Conservation (phyloP, 1,140 invertebrate species). For the Rhagoletis zephyria region DNA sequence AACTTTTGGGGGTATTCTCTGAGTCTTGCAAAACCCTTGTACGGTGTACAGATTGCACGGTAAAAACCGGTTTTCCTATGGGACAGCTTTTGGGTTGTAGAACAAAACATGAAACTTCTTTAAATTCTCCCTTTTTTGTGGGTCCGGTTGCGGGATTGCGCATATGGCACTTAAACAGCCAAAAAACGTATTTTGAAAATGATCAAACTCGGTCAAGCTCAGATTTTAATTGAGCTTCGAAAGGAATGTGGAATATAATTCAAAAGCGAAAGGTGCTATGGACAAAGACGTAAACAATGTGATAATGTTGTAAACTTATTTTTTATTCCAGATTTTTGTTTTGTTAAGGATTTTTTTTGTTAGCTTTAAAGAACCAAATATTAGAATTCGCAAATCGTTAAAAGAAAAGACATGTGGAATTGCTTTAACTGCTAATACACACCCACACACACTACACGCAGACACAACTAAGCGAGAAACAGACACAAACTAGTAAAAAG, state of each 20-base stretch:
- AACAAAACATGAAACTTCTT: no score
- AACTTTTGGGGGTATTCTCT: no score
- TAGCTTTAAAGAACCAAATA: neutral
- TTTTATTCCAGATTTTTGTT: conserved; percentile 36
- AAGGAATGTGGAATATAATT: neutral
- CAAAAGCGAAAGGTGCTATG: conserved; percentile 66
- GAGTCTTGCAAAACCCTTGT: no score
- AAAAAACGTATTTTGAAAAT: neutral
- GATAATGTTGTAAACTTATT: conserved; percentile 65
- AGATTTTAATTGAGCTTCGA: neutral
- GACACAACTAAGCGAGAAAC: neutral
- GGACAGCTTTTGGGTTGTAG: no score
- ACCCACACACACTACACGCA: neutral
- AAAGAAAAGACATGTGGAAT: neutral
- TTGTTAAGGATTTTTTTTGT: neutral
- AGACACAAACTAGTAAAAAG: conserved; percentile 16
- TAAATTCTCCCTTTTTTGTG: no score
- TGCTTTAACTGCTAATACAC: conserved; percentile 9
- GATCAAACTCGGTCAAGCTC: neutral
- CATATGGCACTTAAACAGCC: no score
- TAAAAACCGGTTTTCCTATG: no score
- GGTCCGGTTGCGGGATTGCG: no score
- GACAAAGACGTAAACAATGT: conserved; percentile 74
- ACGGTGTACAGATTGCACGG: no score
- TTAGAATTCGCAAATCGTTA: neutral